Evolutionary conservation across 2,888 invertebrate genomes (phyloP).

Genomic region (Lepidocyrtoides sp.): DNA sequence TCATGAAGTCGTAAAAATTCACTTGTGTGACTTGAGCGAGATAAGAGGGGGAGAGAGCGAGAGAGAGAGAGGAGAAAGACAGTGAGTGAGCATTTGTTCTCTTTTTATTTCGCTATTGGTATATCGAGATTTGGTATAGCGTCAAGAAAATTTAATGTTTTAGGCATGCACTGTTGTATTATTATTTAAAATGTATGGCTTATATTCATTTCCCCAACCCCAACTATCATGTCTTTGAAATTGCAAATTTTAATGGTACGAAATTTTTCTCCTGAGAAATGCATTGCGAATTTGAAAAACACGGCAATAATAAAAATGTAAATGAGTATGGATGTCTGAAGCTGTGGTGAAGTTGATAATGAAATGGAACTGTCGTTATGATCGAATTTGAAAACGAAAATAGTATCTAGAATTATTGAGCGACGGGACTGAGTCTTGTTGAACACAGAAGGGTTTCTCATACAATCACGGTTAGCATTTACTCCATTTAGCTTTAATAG

Average conservation of each 20-base stretch:
- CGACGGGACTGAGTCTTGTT: too few relatives aligned
- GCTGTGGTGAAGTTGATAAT: not conserved
- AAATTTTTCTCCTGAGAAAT: not conserved
- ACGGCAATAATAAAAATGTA: not conserved
- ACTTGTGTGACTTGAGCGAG: too few relatives aligned
- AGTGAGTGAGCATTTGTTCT: not conserved
- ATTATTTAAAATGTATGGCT: not conserved
- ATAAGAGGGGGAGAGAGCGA: too few relatives aligned
- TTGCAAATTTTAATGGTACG: not conserved
- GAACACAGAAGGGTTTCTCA: too few relatives aligned
- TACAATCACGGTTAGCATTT: too few relatives aligned
- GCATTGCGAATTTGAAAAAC: not conserved
- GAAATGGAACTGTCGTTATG: slow-evolving; percentile 13
- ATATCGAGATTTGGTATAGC: not conserved
- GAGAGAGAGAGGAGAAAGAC: slow-evolving; percentile 38
- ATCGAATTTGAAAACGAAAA: slow-evolving; percentile 3
- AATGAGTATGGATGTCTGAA: not conserved
- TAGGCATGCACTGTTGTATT: not conserved
- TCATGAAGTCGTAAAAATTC: slow-evolving; percentile 48
- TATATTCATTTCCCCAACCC: not conserved
- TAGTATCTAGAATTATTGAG: not conserved
- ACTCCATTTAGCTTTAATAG: not conserved
- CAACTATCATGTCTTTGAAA: not conserved
- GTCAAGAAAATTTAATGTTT: not conserved
- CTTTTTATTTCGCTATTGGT: not conserved